These are phyloP conservation scores for Naso thynnoides DNA, from an alignment of 2,797 vertebrate genomes.

Conservation along the genomic window DNA sequence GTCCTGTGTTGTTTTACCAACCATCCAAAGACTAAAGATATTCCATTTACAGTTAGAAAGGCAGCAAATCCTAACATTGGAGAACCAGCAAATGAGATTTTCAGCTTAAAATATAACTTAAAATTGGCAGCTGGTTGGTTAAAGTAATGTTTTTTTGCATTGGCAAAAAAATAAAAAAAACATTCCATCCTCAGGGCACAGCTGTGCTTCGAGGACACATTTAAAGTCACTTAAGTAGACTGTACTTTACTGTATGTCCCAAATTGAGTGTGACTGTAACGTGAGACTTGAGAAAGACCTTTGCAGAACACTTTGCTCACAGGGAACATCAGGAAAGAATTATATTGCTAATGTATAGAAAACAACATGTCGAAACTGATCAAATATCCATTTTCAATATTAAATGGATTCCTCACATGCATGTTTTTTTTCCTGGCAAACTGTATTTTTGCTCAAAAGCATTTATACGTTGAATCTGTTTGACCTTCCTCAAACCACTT, in stretches of 20 bases:
- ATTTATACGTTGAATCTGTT: slow-evolving; percentile 26
- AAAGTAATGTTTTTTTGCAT: background rate
- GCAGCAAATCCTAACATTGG: background rate
- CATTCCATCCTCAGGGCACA: slow-evolving; percentile 13
- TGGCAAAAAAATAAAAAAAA: slow-evolving; percentile 11
- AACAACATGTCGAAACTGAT: slow-evolving; percentile 41
- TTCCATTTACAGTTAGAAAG: no score
- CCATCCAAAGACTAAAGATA: no score
- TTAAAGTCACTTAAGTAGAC: slow-evolving; percentile 30
- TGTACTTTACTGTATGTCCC: slow-evolving; percentile 45
- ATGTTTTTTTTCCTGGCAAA: slow-evolving; percentile 30
- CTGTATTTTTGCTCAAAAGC: background rate
- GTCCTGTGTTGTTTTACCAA: no score
- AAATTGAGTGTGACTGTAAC: slow-evolving; percentile 63
- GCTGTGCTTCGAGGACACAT: slow-evolving; percentile 32
- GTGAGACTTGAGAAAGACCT: slow-evolving; percentile 47
- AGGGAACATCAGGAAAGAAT: slow-evolving; percentile 61
- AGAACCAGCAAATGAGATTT: background rate
- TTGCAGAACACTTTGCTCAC: slow-evolving; percentile 31
- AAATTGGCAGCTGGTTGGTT: background rate
- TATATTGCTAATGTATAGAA: slow-evolving; percentile 42
- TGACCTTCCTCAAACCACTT: slow-evolving; percentile 28
- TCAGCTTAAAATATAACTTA: background rate
- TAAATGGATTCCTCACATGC: slow-evolving; percentile 1
- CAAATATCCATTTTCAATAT: slow-evolving; percentile 21